Evolutionary conservation across 1,140 invertebrate genomes (phyloP), one percentile per base, ranked within the genome.

Genomic region (Aradophagus sp.): DNA sequence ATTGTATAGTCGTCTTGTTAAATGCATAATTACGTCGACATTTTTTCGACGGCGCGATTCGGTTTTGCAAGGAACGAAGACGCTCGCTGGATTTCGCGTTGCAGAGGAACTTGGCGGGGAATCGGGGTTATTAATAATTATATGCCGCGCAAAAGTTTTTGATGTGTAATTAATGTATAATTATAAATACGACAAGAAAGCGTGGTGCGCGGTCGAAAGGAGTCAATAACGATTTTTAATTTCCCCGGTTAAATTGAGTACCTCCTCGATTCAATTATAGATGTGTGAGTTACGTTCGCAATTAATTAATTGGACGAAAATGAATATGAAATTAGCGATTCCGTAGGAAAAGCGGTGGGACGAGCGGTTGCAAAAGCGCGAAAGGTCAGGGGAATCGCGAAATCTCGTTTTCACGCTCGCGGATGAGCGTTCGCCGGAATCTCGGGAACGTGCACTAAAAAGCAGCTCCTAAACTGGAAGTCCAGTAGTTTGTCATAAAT

Each of bases 401-500:
- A 52, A 39, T 38, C 20, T 8, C 34, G 35, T 52, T 15, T 17
- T 8, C 15, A 29, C 23, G 34, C 38, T 52, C 35, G 26, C 19
- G 15, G 35, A 52, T 41, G 41, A 34, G 26, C 6, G 26, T 34
- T 55, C 34, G 1, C 32, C 5, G 36, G 44, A 67, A 67, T 61
- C 31, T 26, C n/a, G 12, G 47, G 6, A 56, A 36, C 29, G 35
- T 53, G 32, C 31, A 19, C 14, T 26, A 44, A 61, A 48, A 55
- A 48, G 39, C 36, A 23, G 27, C 27, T 48, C 10, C 39, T 39
- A 39, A 56, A 62, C 42, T 44, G 55, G 53, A 38, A 59, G 55
- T 39, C 35, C 27, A 47, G 62, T 41, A 68, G 55, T 68, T 68
- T 59, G 55, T 68, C 63, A 68, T 68, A 68, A 68, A 68, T 68